Conservation (phyloP, 2,888 invertebrate genomes). For the Erpobdella octoculata region DNA sequence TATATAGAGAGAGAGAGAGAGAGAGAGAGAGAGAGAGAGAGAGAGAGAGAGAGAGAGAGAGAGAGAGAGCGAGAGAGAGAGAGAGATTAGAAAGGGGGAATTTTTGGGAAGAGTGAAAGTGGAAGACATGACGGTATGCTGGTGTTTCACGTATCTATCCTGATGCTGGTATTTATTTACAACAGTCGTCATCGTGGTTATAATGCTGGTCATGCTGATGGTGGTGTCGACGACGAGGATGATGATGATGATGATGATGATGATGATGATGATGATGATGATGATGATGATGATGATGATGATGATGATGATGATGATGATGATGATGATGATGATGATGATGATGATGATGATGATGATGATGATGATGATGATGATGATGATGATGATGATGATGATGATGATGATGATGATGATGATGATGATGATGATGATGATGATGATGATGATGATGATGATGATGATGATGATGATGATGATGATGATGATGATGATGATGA, state of each 20-base stretch:
- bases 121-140: background rate
- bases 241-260: background rate
- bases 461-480: conserved; percentile 29
- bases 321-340: conserved; percentile 2
- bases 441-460: conserved; percentile 29
- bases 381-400: background rate
- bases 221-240: background rate
- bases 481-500: conserved; percentile 27
- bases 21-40: conserved; percentile 2
- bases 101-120: background rate
- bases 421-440: conserved; percentile 25
- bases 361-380: conserved; percentile 23
- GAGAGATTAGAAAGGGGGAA: background rate
- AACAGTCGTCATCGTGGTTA: background rate
- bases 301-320: background rate
- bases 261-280: background rate
- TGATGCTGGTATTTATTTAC: background rate
- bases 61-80: no score
- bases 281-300: conserved; percentile 8
- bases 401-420: conserved; percentile 23
- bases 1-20: no score
- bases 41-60: no score
- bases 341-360: conserved; percentile 25
- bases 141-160: background rate
- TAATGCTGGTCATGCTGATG: background rate